Evolutionary conservation across 2,113 vertebrate species (phyloP).

Genomic region (Heterochromis multidens): DNA sequence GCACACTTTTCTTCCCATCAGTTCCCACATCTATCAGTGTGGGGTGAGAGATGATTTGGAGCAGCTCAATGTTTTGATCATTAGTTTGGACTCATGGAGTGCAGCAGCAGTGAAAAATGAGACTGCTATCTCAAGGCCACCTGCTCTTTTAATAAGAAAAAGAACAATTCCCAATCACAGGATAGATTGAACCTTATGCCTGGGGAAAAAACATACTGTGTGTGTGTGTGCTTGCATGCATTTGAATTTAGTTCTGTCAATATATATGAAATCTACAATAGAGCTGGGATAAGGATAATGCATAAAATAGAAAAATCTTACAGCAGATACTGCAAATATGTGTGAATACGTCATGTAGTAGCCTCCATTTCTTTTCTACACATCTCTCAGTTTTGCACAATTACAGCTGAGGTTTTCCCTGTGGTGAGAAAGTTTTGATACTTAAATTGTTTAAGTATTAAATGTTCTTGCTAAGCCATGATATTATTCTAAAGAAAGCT

Average conservation of each 20-base stretch:
- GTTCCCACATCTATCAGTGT: conserved; percentile 51
- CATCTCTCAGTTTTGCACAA: neutral
- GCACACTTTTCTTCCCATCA: neutral
- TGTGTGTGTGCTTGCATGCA: neutral
- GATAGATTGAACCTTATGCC: conserved; percentile 34
- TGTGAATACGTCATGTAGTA: neutral
- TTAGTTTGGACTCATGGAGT: conserved; percentile 66
- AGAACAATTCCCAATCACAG: conserved; percentile 51
- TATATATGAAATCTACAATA: neutral
- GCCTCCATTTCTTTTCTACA: neutral
- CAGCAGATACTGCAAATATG: neutral
- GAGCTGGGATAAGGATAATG: neutral
- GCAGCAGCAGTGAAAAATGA: conserved; percentile 60
- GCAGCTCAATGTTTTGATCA: conserved; percentile 64
- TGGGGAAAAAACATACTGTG: neutral
- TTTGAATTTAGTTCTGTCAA: neutral
- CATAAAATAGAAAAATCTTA: neutral
- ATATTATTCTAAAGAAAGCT: neutral
- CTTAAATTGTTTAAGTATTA: neutral
- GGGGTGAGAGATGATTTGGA: conserved; percentile 52
- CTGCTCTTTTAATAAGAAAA: conserved; percentile 67
- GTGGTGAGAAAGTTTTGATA: neutral
- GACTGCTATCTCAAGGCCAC: conserved; percentile 57
- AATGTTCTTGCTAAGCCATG: neutral
- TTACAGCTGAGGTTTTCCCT: neutral